Evolutionary conservation across 2,113 vertebrate species (phyloP).

Genomic region (Nymphicus hollandicus): DNA sequence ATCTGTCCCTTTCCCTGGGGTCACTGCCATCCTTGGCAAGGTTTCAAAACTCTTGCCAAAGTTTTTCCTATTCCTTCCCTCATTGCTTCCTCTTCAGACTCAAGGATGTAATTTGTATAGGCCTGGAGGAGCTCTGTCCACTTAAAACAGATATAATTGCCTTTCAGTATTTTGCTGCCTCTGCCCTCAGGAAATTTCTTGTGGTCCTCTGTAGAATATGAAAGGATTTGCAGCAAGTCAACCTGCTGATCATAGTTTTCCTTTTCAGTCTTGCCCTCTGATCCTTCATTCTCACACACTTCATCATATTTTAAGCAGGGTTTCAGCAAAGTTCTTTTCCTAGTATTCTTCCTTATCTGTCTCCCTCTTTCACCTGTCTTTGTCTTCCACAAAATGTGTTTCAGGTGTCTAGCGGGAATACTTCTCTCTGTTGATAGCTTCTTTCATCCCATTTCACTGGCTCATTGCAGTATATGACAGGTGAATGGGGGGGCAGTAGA

Average conservation of each 20-base stretch:
- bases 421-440: neutral
- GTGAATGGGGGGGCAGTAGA: neutral
- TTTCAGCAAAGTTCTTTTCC: conserved; percentile 8
- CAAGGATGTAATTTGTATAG: neutral
- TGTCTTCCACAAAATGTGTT: neutral
- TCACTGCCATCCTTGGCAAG: conserved; percentile 20
- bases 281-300: neutral
- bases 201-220: conserved; percentile 30
- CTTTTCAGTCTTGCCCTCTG: conserved; percentile 25
- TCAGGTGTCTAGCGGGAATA: neutral
- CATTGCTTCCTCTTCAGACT: conserved; percentile 8
- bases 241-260: neutral
- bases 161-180: conserved; percentile 21
- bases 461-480: neutral
- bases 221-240: conserved; percentile 21
- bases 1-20: conserved; percentile 48
- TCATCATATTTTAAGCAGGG: neutral
- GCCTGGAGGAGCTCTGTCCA: neutral
- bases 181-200: conserved; percentile 52
- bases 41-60: conserved; percentile 20
- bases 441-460: neutral
- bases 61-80: conserved; percentile 24
- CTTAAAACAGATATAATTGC: neutral
- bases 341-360: neutral
- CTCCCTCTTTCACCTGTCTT: neutral